Conservation (phyloP, 2,113 vertebrate genomes). For the mouse (Mus musculus) region DNA sequence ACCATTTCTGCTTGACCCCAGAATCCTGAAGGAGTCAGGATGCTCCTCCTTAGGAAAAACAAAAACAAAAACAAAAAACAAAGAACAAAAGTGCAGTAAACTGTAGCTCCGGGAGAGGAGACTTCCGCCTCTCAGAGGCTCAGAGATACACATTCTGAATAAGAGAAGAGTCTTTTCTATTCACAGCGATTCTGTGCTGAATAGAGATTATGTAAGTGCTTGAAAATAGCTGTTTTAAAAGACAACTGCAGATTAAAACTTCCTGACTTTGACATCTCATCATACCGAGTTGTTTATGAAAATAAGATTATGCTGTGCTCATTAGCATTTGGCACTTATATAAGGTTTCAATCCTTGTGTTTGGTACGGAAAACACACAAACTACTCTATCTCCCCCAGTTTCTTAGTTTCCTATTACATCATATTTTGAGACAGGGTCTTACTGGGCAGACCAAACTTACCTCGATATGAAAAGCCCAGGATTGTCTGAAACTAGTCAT, state of each 20-base stretch:
- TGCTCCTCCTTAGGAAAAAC: not conserved
- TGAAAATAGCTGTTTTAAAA: constrained; percentile 45
- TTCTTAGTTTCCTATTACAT: not conserved
- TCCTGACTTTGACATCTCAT: not conserved
- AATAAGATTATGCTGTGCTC: not conserved
- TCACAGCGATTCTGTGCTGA: not conserved
- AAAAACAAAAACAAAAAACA: not conserved
- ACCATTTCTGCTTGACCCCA: constrained; percentile 12
- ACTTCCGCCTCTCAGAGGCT: not conserved
- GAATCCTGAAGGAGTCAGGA: not conserved
- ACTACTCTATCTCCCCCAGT: not conserved
- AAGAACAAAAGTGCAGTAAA: not conserved
- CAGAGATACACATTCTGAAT: constrained; percentile 13
- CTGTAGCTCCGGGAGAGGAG: not conserved
- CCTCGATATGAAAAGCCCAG: not conserved
- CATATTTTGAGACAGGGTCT: not conserved
- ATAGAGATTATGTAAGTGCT: constrained; percentile 46
- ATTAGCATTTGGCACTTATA: constrained; percentile 15
- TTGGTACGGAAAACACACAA: constrained; percentile 17
- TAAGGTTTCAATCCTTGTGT: not conserved
- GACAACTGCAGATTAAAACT: not conserved
- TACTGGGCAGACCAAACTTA: not conserved
- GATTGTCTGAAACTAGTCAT: not conserved
- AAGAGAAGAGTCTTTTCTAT: constrained; percentile 35
- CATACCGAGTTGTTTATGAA: constrained; percentile 23